Base-by-base conservation (phyloP, 2,113 vertebrate genomes). In the Corynorhinus townsendii region DNA sequence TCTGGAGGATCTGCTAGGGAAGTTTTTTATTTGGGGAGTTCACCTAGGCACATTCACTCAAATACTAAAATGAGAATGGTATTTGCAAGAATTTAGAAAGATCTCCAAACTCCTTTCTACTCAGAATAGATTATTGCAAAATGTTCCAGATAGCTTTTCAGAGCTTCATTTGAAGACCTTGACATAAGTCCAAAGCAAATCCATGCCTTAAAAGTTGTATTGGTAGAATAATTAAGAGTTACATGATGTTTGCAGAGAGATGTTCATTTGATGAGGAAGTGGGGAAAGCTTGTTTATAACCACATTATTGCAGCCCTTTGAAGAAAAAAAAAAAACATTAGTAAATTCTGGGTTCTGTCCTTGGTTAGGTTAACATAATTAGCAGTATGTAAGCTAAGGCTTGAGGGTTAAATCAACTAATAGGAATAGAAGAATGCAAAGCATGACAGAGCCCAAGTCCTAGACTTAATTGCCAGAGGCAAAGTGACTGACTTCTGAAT, bases 251-350 rank as follows among this genome's bases (percentile, higher is more conserved):
- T 86, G 49, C 33, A 54, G 40, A 80, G 62, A 90, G 52, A 12
- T 86, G 38, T 71, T 56, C 81, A 45, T 69, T 96, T 93, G 72
- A 85, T 91, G 49, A 96, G 54, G 38, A 91, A 81, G 6, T 86
- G 28, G 38, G 69, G 22, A 49, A 81, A 85, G 43, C 59, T 81
- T 82, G 69, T 84, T 43, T 62, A 24, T 92, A 54, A 89, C 11
- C 86, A 75, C 26, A 68, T 77, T 86, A 52, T 62, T 35, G 47
- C 15, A 71, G 28, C 22, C 83, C 38, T 88, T 90, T 71, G 45
- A 17, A 90, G 94, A 5, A n/a, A 88, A 5, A 30, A 88, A 81
- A n/a, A n/a, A n/a, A n/a, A n/a, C 40, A 81, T 96, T 24, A 49
- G 35, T 91, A 71, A 64, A 80, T 49, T 84, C 69, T 87, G 43